A percentile compares a stretch with the other conserved stretches of the same genome.
phyloP scores from a whole-genome alignment of 1,140 invertebrate genomes.

The Cecropterus lyciades region DNA sequence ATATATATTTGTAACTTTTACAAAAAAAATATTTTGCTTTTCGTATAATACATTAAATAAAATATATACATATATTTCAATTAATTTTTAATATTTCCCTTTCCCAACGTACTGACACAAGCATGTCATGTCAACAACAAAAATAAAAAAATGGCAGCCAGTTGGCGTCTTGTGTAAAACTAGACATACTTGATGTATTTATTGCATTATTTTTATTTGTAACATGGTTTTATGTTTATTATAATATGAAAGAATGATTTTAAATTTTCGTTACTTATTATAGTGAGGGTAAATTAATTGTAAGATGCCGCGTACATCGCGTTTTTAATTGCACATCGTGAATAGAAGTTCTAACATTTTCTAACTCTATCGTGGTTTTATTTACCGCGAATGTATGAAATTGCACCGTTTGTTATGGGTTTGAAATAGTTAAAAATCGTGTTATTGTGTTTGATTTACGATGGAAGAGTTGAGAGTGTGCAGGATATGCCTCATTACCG shows the following conservation, averaged over 20 bases:
- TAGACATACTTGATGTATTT: conserved; percentile 66
- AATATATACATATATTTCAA: no score
- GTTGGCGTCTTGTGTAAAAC: conserved; percentile 68
- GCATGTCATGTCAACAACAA: conserved; percentile 30
- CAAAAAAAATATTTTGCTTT: no score
- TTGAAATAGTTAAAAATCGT: conserved; percentile 6
- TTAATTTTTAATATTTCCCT: no score
- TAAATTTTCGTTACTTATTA: conserved; percentile 11
- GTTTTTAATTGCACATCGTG: conserved; percentile 10
- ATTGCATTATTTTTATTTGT: conserved; percentile 33
- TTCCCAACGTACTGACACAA: background rate
- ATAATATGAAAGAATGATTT: conserved; percentile 31
- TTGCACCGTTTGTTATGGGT: conserved; percentile 6
- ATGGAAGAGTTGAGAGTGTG: conserved; percentile 65
- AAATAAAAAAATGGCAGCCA: conserved; percentile 45
- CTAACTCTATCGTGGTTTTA: conserved; percentile 59
- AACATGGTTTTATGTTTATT: conserved; percentile 17
- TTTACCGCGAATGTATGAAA: conserved; percentile 56
- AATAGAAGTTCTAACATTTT: conserved; percentile 68
- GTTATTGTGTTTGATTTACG: conserved; percentile 27
- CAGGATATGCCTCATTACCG: conserved; percentile 60
- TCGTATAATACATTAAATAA: no score
- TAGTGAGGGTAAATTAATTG: conserved; percentile 2
- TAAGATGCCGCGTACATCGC: background rate
- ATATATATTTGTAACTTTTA: no score